Evolutionary conservation across 2,113 vertebrate species (phyloP).

Genomic region (Eclectus roratus): DNA sequence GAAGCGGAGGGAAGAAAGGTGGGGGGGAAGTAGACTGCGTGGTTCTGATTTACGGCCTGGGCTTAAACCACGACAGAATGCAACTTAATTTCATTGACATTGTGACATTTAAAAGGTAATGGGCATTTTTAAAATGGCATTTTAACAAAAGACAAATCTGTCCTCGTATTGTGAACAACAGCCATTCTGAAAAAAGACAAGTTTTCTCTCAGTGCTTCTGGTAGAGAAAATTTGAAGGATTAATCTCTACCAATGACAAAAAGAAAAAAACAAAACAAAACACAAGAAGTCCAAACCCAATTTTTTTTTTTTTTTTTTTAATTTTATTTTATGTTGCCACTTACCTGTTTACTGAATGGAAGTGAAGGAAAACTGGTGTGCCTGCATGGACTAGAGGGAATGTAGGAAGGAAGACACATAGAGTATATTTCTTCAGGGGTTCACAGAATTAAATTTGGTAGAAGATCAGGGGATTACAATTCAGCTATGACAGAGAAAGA

Average conservation of each 20-base stretch:
- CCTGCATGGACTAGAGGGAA: neutral
- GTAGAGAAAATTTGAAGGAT: neutral
- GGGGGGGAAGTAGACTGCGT: too few species aligned
- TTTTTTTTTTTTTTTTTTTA: neutral
- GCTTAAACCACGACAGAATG: too few species aligned
- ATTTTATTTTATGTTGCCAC: neutral
- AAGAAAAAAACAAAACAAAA: neutral
- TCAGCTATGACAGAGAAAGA: neutral
- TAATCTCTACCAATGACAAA: neutral
- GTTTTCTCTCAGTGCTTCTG: neutral
- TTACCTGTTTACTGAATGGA: neutral
- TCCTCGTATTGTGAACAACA: neutral
- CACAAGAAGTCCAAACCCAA: neutral
- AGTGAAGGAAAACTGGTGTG: neutral
- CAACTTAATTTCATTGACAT: neutral
- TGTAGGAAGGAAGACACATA: neutral
- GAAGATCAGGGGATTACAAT: neutral
- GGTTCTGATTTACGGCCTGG: too few species aligned
- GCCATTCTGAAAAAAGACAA: neutral
- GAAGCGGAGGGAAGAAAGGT: too few species aligned
- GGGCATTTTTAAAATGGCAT: neutral
- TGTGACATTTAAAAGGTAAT: conserved; percentile 33
- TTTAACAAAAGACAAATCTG: conserved; percentile 9
- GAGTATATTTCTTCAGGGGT: neutral
- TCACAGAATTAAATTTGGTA: neutral